These are phyloP conservation scores for Sturnira hondurensis DNA, from an alignment of 2,113 vertebrate genomes.

Conservation along the genomic window DNA sequence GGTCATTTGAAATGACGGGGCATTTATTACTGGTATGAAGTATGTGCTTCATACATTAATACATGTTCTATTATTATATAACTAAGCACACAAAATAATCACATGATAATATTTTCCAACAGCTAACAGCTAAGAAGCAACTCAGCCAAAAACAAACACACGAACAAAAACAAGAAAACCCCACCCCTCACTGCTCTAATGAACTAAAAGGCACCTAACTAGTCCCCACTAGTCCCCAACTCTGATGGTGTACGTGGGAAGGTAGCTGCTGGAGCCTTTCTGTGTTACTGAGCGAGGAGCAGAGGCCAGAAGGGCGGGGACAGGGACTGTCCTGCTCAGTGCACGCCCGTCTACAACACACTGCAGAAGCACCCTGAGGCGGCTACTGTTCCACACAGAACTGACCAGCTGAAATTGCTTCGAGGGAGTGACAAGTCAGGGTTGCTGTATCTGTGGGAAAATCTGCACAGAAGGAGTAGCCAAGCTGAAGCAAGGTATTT, in stretches of 20 bases:
- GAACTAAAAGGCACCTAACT: neutral
- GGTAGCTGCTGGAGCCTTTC: constrained; percentile 42
- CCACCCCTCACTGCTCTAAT: neutral
- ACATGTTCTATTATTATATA: neutral
- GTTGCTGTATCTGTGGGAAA: constrained; percentile 80
- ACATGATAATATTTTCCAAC: neutral
- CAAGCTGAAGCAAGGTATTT: constrained; percentile 69
- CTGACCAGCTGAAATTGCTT: constrained; percentile 86
- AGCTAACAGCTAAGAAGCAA: constrained; percentile 3
- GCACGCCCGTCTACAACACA: neutral
- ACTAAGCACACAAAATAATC: constrained; percentile 15
- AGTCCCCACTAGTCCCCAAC: neutral
- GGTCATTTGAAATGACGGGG: constrained; percentile 5
- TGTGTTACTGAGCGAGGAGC: constrained; percentile 35
- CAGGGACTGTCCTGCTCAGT: neutral
- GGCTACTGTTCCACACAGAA: constrained; percentile 82
- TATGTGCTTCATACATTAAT: neutral
- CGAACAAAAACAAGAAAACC: neutral
- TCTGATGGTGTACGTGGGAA: neutral
- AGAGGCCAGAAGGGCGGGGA: neutral
- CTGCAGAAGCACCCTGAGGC: neutral
- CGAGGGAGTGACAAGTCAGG: constrained; percentile 87
- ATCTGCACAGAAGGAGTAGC: constrained; percentile 80
- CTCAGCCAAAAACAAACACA: neutral
- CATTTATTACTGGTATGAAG: neutral